Base-by-base conservation (phyloP, 1,140 invertebrate genomes). In the Monochamus saltuarius region DNA sequence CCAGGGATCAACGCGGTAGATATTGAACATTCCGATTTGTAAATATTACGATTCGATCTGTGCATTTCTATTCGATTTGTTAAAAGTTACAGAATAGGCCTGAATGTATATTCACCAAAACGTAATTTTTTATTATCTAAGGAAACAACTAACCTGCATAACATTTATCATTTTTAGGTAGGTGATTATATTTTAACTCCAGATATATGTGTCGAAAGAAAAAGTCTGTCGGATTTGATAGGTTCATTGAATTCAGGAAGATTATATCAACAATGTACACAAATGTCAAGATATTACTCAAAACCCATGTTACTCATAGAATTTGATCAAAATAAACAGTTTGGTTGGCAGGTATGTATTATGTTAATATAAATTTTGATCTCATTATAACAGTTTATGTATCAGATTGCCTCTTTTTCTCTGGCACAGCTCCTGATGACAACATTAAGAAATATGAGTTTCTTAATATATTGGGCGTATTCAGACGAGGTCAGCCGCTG, bases 141-240 rank as follows among this genome's bases (percentile, higher is more conserved):
- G 10, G 1, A 14, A 22, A 9, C 7, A 45, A 47, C n/a, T 47
- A 47, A 14, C 13, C 35, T 7, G 13, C 36, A 36, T 37, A 14
- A 34, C 36, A 39, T 17, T 35, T 17, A 16, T 52, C 7, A 43
- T 40, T 65, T 62, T 47, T 64, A 91, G 90, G 88, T 99, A 47
- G 96, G 96, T 1, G 97, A 99, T 79, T 99, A 99, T 73, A 96
- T 99, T 68, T 79, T 99, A 1, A 96, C 96, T 0, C 92, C 95
- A 0, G 94, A 98, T 19, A 92, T 98, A 67, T 97, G 92, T 72
- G 87, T 99, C 3, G 98, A 99, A 79, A 82, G 98, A 6, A 99
- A 99, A 81, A 97, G 95, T 58, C 86, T 99, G 19, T 95, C 92
- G 29, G 98, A 99, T 87, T 80, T 99, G 56, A 96, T 99, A 75